Conservation (phyloP, 2,888 invertebrate genomes). For the Spodoptera exigua region DNA sequence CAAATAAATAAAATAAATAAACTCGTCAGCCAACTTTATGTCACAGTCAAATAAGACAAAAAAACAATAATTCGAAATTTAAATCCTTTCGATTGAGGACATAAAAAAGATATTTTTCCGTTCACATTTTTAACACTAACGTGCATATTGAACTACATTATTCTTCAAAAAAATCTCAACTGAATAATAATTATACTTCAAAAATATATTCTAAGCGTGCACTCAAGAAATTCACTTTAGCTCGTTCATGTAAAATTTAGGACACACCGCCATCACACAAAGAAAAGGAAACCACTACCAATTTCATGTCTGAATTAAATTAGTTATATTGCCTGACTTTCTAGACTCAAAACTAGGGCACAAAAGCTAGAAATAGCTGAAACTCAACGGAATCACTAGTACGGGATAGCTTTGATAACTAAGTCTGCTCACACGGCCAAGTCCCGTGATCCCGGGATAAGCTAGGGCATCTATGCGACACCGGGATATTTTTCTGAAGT, state of each 20-base stretch:
- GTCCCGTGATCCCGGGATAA: slow-evolving; percentile 61
- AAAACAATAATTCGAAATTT: too few species aligned
- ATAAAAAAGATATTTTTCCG: too few species aligned
- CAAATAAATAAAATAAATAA: too few species aligned
- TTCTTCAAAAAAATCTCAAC: background rate
- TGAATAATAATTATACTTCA: slow-evolving; percentile 17
- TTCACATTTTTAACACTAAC: too few species aligned
- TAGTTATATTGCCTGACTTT: slow-evolving; percentile 26
- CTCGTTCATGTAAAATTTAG: slow-evolving; percentile 24
- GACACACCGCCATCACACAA: slow-evolving; percentile 34
- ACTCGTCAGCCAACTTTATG: too few species aligned
- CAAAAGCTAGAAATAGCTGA: slow-evolving; percentile 4
- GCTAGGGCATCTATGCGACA: slow-evolving; percentile 43
- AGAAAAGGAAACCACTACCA: slow-evolving; percentile 30
- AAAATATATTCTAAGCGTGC: background rate
- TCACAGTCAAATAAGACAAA: too few species aligned
- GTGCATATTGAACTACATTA: too few species aligned
- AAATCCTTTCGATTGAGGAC: too few species aligned
- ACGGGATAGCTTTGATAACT: slow-evolving; percentile 42
- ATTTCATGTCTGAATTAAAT: slow-evolving; percentile 43
- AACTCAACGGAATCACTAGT: slow-evolving; percentile 23
- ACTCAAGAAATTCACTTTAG: slow-evolving; percentile 11
- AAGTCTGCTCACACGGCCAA: slow-evolving; percentile 13
- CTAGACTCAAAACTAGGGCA: slow-evolving; percentile 36
- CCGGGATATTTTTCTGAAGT: slow-evolving; percentile 53